Base-by-base conservation (phyloP, 1,140 invertebrate genomes). In the Pantala flavescens region DNA sequence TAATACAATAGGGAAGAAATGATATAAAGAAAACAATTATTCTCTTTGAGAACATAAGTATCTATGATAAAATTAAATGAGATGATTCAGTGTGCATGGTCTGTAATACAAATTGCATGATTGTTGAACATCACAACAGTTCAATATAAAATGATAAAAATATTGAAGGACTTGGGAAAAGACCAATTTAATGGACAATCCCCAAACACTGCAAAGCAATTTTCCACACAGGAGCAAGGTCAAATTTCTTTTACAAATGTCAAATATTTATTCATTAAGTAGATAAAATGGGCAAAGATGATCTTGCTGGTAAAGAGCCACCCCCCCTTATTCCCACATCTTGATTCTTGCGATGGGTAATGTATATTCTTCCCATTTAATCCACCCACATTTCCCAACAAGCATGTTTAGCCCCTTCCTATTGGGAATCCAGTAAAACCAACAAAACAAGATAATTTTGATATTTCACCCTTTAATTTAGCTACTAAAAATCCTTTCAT, bases 321-420 rank as follows among this genome's bases (percentile, higher is more conserved):
- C 49, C 49, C 74, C 63, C 74, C 24, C 63, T 74, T 63, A 49
- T 49, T 71, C 74, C 63, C 49, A 63, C n/a, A 63, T 63, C 70
- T 74, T 70, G 23, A 36, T 28, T 71, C 70, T 74, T 71, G 42
- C 70, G 42, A 24, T 70, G 74, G 71, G 24, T 70, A 3, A 71
- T 12, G 23, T 43, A 42, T 74, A 24, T 70, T 70, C 63, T 74
- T 70, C 74, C 74, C 74, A 71, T 74, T 49, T 36, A 71, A 43
- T 21, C 49, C 49, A 63, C 36, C 12, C 19, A 72, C 7, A 24
- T 5, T 72, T 7, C 19, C 24, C 19, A 72, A 24, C 71, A 72
- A 72, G 36, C 24, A 72, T 72, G 3, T 72, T 72, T 28, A 24
- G 19, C 36, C 71, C 71, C 71, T 72, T 23, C 71, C 23, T 36